Percentiles rank a stretch among this genome's conserved stretches.
These are phyloP conservation scores for Bombyx huttoni DNA, from an alignment of 2,888 invertebrate genomes.

Conservation along the genomic window DNA sequence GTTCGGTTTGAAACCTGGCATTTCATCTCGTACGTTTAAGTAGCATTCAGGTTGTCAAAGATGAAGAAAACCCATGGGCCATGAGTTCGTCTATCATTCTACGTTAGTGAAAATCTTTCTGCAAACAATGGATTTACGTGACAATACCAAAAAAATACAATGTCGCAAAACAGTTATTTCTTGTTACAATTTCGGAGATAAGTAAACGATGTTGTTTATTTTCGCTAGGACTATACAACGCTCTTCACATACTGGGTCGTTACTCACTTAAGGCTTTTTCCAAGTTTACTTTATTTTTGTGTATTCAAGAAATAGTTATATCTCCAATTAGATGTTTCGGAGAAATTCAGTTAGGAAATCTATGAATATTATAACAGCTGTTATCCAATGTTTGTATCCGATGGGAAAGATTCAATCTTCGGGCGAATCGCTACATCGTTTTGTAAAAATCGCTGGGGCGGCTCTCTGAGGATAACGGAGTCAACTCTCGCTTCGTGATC, in stretches of 20 bases:
- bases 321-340: slow-evolving; percentile 7
- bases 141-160: slow-evolving; percentile 1
- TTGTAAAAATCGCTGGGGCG: neutral
- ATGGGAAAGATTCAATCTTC: slow-evolving; percentile 5
- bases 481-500: neutral
- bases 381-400: slow-evolving; percentile 9
- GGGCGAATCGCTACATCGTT: neutral
- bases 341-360: slow-evolving; percentile 6
- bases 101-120: neutral
- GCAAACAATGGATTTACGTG: neutral
- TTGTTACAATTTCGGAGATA: slow-evolving; percentile 1
- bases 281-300: neutral
- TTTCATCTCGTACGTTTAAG: no score
- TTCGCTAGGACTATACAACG: neutral
- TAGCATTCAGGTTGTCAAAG: no score
- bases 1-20: no score
- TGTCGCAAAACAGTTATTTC: slow-evolving; percentile 1
- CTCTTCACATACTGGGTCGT: neutral
- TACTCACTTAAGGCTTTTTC: neutral
- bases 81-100: no score
- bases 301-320: neutral
- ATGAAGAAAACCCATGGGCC: no score
- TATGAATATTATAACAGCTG: slow-evolving; percentile 11
- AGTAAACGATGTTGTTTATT: slow-evolving; percentile 1
- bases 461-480: neutral